Conservation (phyloP, 1,140 invertebrate genomes). For the Atta cephalotes region DNA sequence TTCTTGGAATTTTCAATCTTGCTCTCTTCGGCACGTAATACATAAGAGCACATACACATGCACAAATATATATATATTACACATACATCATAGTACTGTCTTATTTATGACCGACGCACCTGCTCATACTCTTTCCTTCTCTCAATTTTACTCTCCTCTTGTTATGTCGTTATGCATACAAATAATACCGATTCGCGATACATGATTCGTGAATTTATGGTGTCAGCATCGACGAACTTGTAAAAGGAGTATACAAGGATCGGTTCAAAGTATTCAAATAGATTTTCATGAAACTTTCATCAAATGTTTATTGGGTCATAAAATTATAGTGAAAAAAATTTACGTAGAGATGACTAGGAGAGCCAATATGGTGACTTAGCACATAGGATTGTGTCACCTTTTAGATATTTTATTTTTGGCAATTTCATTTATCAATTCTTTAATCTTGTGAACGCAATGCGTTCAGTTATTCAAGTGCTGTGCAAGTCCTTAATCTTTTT, state of each 20-base stretch:
- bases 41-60: not conserved
- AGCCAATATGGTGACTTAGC: no score
- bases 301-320: no score
- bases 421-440: no score
- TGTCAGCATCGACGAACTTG: not conserved
- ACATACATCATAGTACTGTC: not conserved
- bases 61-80: not conserved
- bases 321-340: no score
- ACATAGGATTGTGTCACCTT: no score
- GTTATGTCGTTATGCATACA: not conserved
- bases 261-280: no score
- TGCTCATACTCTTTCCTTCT: constrained; percentile 4
- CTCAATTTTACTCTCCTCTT: constrained; percentile 29
- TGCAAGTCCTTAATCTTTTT: no score
- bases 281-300: no score
- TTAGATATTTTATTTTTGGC: no score
- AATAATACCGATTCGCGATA: constrained; percentile 2
- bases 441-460: no score
- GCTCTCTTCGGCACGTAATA: constrained; percentile 17
- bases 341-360: no score
- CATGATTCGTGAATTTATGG: not conserved
- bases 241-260: not conserved
- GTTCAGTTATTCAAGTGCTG: no score
- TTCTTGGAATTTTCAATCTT: constrained; percentile 46
- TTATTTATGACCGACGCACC: constrained; percentile 35